A percentile compares a stretch with the other conserved stretches of the same genome.
Evolutionary conservation across 1,140 invertebrate genomes (phyloP).

Genomic region (Diorhabda sublineata): DNA sequence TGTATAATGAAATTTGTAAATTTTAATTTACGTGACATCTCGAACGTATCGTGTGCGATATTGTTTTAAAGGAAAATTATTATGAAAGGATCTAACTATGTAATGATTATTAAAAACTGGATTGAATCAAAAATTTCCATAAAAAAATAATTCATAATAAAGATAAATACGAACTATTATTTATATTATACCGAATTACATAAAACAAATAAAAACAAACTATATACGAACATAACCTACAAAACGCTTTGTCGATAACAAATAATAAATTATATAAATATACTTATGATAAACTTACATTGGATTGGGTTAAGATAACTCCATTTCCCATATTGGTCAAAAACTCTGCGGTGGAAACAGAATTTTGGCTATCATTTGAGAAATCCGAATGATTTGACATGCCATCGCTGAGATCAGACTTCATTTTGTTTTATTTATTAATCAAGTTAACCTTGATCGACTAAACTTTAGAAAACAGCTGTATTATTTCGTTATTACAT

Average conservation of each 20-base stretch:
- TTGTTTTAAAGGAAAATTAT: no score
- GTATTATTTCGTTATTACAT: background rate
- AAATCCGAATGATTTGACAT: constrained; percentile 47
- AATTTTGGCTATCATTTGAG: constrained; percentile 46
- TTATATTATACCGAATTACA: no score
- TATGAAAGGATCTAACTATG: no score
- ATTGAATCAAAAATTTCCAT: no score
- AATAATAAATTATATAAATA: background rate
- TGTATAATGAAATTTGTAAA: no score
- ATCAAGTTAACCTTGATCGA: constrained; percentile 9
- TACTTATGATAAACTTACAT: constrained; percentile 22
- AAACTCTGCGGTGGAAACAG: constrained; percentile 39
- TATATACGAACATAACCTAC: background rate
- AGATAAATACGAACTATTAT: no score
- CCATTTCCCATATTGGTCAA: constrained; percentile 38
- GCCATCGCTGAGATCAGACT: constrained; percentile 43
- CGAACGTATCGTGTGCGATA: no score
- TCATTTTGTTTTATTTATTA: constrained; percentile 28
- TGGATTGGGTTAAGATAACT: constrained; percentile 32
- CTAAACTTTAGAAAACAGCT: constrained; percentile 11
- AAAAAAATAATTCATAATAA: no score
- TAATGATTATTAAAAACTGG: no score
- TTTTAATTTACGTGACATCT: no score
- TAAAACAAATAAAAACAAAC: background rate
- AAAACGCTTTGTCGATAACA: background rate